Evolutionary conservation across 2,888 invertebrate genomes (phyloP), one percentile per base, ranked within the genome.

Genomic region (Choristoneura rosaceana): DNA sequence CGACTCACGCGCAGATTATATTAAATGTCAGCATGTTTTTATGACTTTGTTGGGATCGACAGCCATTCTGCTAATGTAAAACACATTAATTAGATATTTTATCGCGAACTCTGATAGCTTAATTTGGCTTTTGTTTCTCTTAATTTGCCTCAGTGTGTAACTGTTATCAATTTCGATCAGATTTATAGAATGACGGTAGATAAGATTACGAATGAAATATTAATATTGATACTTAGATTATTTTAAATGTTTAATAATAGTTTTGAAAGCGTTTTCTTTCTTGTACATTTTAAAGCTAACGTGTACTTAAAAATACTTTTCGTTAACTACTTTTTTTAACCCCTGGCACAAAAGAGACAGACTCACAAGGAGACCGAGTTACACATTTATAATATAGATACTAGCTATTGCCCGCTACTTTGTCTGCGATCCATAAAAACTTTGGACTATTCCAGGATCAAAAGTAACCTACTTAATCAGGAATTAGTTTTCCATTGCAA

Each of bases 31-130:
- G 81, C 86, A 84, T 85, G 83, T 85, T 87, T 90, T 90, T 86
- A 89, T 82, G 84, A 87, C 81, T 84, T 81, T 43, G 83, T 86
- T 83, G 83, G 82, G 81, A 87, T 87, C 85, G 85, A 87, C 86
- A 88, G 82, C 82, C 85, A 86, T 89, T 90, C 85, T 86, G 89
- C 88, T 90, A 91, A 91, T 91, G 89, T 87, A 87, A 85, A 82
- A 87, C 85, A 85, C 89, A 90, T 91, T 87, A 89, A 90, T 91
- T 89, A 84, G 81, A 84, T 81, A 87, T 81, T 88, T 91, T 91
- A 91, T 87, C 87, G 82, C 78, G 85, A 86, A 80, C 79, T 84
- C 82, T 85, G 91, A 92, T 92, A 89, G 89, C 90, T 91, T 90
- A 88, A 89, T 91, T 90, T 85, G 82, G 77, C 80, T 83, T 86